A percentile compares a stretch with the other conserved stretches of the same genome.
Evolutionary conservation across 2,888 invertebrate species (phyloP).

Genomic region (Chrysotoxum bicinctum): DNA sequence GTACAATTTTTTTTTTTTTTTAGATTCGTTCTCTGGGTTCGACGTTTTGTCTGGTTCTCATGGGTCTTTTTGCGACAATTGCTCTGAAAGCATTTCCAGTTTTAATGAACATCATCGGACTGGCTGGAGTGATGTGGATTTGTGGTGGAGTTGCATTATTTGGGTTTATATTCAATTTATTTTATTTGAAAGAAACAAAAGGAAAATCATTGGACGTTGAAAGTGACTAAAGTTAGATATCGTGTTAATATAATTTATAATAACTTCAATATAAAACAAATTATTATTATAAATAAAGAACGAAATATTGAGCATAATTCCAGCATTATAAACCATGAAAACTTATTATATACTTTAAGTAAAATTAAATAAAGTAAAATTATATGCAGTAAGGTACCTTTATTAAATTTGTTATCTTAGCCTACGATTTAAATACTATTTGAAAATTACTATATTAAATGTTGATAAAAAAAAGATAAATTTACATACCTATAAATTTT

Average conservation of each 20-base stretch:
- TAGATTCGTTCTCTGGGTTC: slow-evolving; percentile 77
- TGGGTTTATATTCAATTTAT: slow-evolving; percentile 76
- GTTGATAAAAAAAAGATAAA: no score
- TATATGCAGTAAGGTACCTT: no score
- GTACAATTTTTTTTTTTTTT: slow-evolving; percentile 41
- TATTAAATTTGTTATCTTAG: no score
- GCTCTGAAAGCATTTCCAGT: slow-evolving; percentile 77
- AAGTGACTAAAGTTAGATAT: not conserved
- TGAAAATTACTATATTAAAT: no score
- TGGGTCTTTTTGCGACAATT: slow-evolving; percentile 73
- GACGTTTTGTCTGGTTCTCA: slow-evolving; percentile 74
- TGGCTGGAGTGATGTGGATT: slow-evolving; percentile 78
- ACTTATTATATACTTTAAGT: no score
- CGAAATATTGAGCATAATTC: no score
- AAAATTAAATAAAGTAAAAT: no score
- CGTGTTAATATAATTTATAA: not conserved
- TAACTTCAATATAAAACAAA: no score
- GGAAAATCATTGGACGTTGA: slow-evolving; percentile 70
- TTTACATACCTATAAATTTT: no score
- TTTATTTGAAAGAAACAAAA: slow-evolving; percentile 78
- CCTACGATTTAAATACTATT: no score
- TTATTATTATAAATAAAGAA: no score
- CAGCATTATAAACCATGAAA: no score
- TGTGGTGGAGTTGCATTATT: slow-evolving; percentile 75
- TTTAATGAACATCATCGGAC: slow-evolving; percentile 74